phyloP scores from a whole-genome alignment of 1,140 invertebrate species.

The Ceratoteleas bidentatus region DNA sequence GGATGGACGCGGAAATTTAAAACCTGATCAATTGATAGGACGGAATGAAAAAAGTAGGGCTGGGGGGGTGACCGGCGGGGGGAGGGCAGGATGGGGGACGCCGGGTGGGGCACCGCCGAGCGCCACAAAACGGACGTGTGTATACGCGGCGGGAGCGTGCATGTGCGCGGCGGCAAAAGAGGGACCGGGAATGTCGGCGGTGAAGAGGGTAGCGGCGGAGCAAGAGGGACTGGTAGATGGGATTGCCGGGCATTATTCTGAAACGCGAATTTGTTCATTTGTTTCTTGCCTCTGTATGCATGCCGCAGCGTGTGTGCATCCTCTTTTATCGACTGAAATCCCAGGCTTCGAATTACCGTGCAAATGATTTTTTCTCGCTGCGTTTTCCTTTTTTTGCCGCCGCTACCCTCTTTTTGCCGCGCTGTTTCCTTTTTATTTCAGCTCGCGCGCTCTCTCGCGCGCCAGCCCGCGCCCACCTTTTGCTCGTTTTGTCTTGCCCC shows the following conservation, averaged over 20 bases:
- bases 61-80: conserved; percentile 73
- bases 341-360: conserved; percentile 82
- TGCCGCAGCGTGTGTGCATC: conserved; percentile 79
- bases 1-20: conserved; percentile 74
- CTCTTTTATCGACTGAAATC: conserved; percentile 82
- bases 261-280: conserved; percentile 82
- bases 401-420: conserved; percentile 47
- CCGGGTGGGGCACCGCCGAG: conserved; percentile 68
- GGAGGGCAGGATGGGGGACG: conserved; percentile 55
- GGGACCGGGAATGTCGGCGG: conserved; percentile 63
- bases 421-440: conserved; percentile 47
- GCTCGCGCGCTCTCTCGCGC: neutral
- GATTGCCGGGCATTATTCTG: conserved; percentile 82
- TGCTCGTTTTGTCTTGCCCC: conserved; percentile 64
- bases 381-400: conserved; percentile 69
- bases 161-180: conserved; percentile 56
- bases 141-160: conserved; percentile 47
- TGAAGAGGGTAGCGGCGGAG: conserved; percentile 57
- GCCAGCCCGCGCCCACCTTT: conserved; percentile 59
- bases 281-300: conserved; percentile 81
- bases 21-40: conserved; percentile 83
- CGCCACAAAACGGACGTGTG: conserved; percentile 59
- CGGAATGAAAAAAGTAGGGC: conserved; percentile 81
- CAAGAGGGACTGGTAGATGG: conserved; percentile 75
- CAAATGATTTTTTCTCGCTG: conserved; percentile 81